phyloP scores from a whole-genome alignment of 1,140 invertebrate species.

The Stegodyphus dumicola region DNA sequence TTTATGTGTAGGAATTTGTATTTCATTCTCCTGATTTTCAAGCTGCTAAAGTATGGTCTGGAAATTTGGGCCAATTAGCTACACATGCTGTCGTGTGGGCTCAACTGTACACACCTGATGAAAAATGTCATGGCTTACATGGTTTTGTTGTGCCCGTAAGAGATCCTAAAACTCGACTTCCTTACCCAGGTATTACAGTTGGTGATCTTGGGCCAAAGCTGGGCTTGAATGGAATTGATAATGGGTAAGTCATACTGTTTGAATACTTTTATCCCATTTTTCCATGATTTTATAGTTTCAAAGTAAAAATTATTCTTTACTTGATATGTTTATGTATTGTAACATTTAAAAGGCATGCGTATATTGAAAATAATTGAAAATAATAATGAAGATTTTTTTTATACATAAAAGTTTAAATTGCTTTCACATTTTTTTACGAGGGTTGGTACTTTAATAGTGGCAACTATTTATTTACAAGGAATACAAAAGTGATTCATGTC shows the following conservation, averaged over 20 bases:
- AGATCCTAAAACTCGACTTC: conserved; percentile 78
- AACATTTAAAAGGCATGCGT: no score
- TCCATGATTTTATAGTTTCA: no score
- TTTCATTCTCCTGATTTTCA: conserved; percentile 93
- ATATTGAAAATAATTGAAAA: no score
- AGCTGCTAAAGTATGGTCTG: conserved; percentile 95
- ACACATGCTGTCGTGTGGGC: conserved; percentile 91
- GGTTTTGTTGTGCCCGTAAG: conserved; percentile 86
- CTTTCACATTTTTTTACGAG: no score
- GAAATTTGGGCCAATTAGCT: conserved; percentile 86
- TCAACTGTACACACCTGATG: conserved; percentile 84
- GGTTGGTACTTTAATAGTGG: no score
- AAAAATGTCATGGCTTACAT: conserved; percentile 84
- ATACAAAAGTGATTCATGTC: no score
- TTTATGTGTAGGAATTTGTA: conserved; percentile 77
- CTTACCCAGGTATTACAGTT: conserved; percentile 80
- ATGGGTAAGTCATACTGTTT: conserved; percentile 74
- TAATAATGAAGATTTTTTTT: no score
- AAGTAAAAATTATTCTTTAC: no score
- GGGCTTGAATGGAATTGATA: conserved; percentile 89
- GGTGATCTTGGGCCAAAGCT: conserved; percentile 91
- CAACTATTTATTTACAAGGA: no score
- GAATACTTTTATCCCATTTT: no score
- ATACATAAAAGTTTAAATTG: no score
- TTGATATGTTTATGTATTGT: no score